phyloP scores from a whole-genome alignment of 1,140 invertebrate genomes.

The Orchesella cincta region DNA sequence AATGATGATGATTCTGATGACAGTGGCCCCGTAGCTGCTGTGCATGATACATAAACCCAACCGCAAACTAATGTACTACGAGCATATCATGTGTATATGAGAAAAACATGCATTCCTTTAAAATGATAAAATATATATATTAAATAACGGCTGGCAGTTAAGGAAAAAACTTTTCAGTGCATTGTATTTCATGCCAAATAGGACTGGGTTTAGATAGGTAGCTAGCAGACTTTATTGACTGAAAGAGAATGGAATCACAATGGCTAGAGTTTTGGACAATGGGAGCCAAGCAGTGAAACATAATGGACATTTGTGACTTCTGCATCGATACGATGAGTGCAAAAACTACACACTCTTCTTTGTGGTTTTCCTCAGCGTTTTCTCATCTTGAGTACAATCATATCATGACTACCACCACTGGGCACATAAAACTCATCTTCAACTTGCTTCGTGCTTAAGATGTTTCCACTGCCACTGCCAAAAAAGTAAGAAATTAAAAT shows the following conservation, averaged over 20 bases:
- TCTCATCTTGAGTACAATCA: too few species aligned
- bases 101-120: not conserved
- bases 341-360: not conserved
- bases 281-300: constrained; percentile 19
- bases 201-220: constrained; percentile 1
- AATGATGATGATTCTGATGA: too few species aligned
- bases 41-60: too few species aligned
- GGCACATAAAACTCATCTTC: not conserved
- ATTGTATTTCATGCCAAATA: constrained; percentile 16
- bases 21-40: too few species aligned
- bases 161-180: not conserved
- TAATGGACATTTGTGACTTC: constrained; percentile 17
- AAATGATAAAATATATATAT: not conserved
- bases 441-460: not conserved
- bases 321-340: not conserved
- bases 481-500: not conserved
- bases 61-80: too few species aligned
- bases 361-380: not conserved
- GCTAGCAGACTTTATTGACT: constrained; percentile 16
- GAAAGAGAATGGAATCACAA: not conserved
- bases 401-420: too few species aligned
- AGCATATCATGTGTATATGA: not conserved
- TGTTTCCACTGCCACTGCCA: not conserved
- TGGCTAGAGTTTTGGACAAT: not conserved
- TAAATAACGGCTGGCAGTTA: not conserved